phyloP scores from a whole-genome alignment of 2,797 vertebrate genomes.

The Mus minutoides region DNA sequence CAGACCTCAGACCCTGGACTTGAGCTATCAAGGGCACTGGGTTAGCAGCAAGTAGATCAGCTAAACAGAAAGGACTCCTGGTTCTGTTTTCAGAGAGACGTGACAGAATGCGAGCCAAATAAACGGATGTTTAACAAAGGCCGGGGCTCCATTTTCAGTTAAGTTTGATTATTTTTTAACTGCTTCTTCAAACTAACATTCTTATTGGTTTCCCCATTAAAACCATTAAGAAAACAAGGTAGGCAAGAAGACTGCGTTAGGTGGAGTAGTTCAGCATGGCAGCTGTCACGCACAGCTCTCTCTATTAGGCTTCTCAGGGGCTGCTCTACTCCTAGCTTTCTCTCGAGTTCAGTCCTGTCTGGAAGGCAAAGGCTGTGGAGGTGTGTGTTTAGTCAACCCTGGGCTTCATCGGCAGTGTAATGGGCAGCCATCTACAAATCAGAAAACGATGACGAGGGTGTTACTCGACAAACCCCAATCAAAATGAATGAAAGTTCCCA shows the following conservation, averaged over 20 bases:
- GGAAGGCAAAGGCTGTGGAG: not conserved
- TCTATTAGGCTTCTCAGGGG: not conserved
- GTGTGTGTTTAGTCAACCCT: not conserved
- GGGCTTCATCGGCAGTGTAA: not conserved
- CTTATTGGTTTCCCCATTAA: conserved; percentile 38
- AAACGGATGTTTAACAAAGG: conserved; percentile 43
- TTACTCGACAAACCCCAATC: not conserved
- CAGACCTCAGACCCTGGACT: not conserved
- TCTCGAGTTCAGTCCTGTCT: not conserved
- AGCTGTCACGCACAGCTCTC: not conserved
- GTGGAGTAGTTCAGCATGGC: not conserved
- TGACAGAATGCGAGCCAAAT: not conserved
- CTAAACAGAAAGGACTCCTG: not conserved
- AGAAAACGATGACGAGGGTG: conserved; percentile 3
- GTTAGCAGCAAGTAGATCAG: not conserved
- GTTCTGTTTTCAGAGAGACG: not conserved
- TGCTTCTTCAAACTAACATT: conserved; percentile 42
- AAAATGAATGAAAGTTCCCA: not conserved
- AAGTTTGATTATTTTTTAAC: conserved; percentile 44
- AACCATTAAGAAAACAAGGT: conserved; percentile 42
- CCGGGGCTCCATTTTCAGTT: not conserved
- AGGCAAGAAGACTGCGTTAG: not conserved
- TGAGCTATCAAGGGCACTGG: not conserved
- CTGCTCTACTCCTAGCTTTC: not conserved
- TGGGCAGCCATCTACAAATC: not conserved